Conservation (phyloP, 2,113 vertebrate species). For the Ibidorhyncha struthersii region DNA sequence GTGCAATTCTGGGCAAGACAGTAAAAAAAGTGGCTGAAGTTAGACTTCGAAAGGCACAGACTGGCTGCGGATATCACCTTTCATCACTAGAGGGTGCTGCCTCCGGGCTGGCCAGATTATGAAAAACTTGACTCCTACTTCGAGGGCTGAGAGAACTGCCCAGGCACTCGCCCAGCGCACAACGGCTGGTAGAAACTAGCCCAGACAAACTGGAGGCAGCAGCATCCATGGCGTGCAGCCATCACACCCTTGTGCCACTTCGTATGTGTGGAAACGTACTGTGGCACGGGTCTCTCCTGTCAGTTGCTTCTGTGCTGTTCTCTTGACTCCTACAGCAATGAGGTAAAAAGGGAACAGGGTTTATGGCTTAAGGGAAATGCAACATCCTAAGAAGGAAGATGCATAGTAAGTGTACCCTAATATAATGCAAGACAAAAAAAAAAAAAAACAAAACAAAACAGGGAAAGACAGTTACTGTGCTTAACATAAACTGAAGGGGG, state of each 20-base stretch:
- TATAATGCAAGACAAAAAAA: background rate
- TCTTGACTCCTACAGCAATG: background rate
- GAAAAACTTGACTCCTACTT: background rate
- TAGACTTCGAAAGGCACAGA: fast-evolving
- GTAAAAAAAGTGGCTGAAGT: background rate
- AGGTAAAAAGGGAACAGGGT: background rate
- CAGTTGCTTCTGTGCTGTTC: background rate
- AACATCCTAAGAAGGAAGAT: background rate
- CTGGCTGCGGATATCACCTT: background rate
- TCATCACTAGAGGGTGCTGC: background rate
- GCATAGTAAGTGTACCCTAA: background rate
- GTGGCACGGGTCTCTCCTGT: background rate
- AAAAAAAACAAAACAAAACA: fast-evolving
- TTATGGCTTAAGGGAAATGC: background rate
- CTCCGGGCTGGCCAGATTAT: background rate
- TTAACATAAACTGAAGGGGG: background rate
- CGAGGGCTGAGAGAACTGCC: background rate
- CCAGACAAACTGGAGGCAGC: background rate
- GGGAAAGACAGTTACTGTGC: background rate
- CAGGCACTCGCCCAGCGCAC: background rate
- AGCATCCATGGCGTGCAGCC: background rate
- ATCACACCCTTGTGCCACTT: background rate
- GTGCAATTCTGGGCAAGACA: background rate
- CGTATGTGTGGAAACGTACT: background rate
- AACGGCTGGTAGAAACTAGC: background rate